Evolutionary conservation across 2,888 invertebrate species (phyloP), one percentile per base, ranked within the genome.

Genomic region (Chaetoderma sp.): DNA sequence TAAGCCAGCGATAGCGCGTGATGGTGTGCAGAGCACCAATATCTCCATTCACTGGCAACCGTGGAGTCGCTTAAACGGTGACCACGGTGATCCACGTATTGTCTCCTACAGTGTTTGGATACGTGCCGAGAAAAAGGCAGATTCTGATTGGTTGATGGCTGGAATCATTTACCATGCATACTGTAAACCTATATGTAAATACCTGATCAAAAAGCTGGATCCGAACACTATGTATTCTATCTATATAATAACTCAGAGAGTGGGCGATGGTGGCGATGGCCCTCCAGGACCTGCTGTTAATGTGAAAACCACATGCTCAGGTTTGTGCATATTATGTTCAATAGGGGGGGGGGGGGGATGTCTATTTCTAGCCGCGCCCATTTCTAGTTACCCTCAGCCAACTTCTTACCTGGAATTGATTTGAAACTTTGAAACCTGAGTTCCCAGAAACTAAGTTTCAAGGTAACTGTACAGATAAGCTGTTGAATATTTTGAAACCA

Each of bases 171-270:
- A 64, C 45, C 56, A 68, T 23, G 28, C 71, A 8, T 65, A 64
- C 52, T 73, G 70, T 60, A 58, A 72, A 66, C 33, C 56, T 23
- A 63, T 62, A 30, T 80, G 80, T 68, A 71, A 70, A 58, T 78
- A 72, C 57, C 74, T 74, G 6, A 56, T 83, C 16, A 69, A 67
- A 0, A 77, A 77, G 47, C 75, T 84, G 16, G 52, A 64, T 16
- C 78, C 83, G 2, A 79, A 79, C 70, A 77, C 81, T 2, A 70
- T 73, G 59, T 83, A 83, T 65, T 74, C 75, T 33, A 70, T 82
- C 18, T 77, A 77, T 60, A 70, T 80, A 18, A 71, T 78, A 0
- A 75, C 73, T 1, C 56, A 74, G 16, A 60, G 79, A 44, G 74
- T 78, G 13, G 81, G 79, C 0, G 74, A 78, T 27, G 75, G 78